Base-by-base conservation (phyloP, 2,888 invertebrate species). In the Peribatodes rhomboidaria region DNA sequence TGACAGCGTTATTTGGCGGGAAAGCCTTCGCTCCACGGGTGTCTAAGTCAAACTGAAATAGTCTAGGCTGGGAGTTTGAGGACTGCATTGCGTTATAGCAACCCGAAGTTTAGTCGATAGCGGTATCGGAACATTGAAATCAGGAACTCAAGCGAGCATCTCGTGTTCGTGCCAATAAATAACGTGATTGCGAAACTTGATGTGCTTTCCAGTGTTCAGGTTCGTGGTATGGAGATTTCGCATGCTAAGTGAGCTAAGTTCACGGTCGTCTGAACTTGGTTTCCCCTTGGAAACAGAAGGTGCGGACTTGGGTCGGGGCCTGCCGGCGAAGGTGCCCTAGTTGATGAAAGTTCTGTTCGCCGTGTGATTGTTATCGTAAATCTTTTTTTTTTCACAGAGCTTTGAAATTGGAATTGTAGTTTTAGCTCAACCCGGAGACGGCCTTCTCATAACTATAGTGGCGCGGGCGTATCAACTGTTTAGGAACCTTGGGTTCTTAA, bases 101-200 rank as follows among this genome's bases (percentile, higher is more conserved):
- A 44, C 62, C 39, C 35, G 0, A 11, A 8, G 62, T 62, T 62
- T 52, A 42, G 39, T 62, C 62, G 56, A 62, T 50, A 60, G 6
- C 16, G 13, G 39, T 41, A 41, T 37, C 49, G 16, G 39, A 13
- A 27, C 47, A 39, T 57, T 11, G 37, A 13, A 46, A 33, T 41
- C n/a, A 47, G 20, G 41, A 54, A 55, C 56, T 33, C 41, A 49
- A 7, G 33, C 13, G 39, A 37, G 42, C 52, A 39, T 50, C 31
- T 33, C 47, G 52, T 50, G 16, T 62, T 55, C 62, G 62, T 62
- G 56, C 50, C 56, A 42, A 39, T 46, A 52, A 56, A 52, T 56
- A 18, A 44, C 18, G 49, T 10, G 42, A 57, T 49, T 35, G 54
- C 22, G 37, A 39, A 47, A 54, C 16, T 42, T 54, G 41, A 54